Percentiles rank a stretch among this genome's conserved stretches.
phyloP scores from a whole-genome alignment of 2,113 vertebrate species.

The Corythornis vintsioides region DNA sequence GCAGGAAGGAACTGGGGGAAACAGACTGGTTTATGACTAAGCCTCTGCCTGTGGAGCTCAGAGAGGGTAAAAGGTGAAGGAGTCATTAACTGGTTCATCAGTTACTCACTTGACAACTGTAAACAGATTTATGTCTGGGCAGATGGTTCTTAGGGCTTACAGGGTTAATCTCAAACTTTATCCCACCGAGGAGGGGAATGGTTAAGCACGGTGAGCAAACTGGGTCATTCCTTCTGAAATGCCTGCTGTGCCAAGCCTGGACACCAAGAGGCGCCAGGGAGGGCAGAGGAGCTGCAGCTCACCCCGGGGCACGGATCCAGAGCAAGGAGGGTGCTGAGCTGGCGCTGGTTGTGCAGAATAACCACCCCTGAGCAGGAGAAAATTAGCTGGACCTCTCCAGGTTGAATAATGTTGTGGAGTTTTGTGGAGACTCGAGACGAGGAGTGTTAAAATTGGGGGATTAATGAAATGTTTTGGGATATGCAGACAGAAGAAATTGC shows the following conservation, averaged over 20 bases:
- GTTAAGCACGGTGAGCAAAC: neutral
- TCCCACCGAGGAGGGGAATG: neutral
- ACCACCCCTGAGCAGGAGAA: neutral
- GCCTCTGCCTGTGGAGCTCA: neutral
- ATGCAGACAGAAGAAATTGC: neutral
- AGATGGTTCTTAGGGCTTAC: constrained; percentile 28
- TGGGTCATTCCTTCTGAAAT: neutral
- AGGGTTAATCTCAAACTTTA: constrained; percentile 8
- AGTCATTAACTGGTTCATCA: neutral
- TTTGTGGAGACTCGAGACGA: accelerated
- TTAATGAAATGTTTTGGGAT: neutral
- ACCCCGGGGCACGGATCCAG: accelerated
- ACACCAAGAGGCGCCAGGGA: neutral
- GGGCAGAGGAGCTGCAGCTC: neutral
- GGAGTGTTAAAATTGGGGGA: no score
- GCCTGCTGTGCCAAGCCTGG: neutral
- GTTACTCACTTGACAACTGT: neutral
- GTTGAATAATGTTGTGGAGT: accelerated
- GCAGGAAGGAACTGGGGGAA: neutral
- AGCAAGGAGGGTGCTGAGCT: no score
- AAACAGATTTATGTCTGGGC: neutral
- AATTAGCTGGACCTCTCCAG: neutral
- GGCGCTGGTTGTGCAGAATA: accelerated
- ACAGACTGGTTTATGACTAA: accelerated
- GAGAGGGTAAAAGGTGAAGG: neutral